phyloP scores from a whole-genome alignment of 1,140 invertebrate genomes.

The Linepithema humile region DNA sequence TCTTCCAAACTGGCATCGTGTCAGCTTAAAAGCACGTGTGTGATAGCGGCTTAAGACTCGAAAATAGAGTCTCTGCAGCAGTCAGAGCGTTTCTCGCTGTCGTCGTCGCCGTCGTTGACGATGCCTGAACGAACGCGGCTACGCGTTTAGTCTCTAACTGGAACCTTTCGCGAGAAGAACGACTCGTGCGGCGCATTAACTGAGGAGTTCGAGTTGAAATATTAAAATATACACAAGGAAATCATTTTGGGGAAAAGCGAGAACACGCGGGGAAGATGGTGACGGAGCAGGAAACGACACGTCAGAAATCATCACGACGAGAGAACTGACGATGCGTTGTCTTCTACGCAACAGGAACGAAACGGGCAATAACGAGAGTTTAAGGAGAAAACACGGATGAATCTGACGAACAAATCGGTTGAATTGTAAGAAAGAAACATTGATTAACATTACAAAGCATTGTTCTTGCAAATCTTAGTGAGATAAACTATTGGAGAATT shows the following conservation, averaged over 20 bases:
- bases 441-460: neutral
- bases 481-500: neutral
- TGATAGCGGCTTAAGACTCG: conserved; percentile 66
- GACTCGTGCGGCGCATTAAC: neutral
- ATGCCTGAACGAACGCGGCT: conserved; percentile 44
- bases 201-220: conserved; percentile 2
- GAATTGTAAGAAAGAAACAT: conserved; percentile 27
- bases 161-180: conserved; percentile 67
- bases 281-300: neutral
- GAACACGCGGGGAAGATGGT: neutral
- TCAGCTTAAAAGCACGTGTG: neutral
- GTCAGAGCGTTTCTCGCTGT: conserved; percentile 20
- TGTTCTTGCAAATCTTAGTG: neutral
- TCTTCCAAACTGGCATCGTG: neutral
- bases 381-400: conserved; percentile 24
- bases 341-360: neutral
- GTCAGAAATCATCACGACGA: neutral
- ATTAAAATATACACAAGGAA: neutral
- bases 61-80: conserved; percentile 64
- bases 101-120: conserved; percentile 57
- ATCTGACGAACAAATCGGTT: neutral
- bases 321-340: neutral
- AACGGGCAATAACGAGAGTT: neutral
- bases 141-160: conserved; percentile 73
- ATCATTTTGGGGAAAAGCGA: neutral